Evolutionary conservation across 2,888 invertebrate species (phyloP), one percentile per base, ranked within the genome.

Genomic region (Acleris literana): DNA sequence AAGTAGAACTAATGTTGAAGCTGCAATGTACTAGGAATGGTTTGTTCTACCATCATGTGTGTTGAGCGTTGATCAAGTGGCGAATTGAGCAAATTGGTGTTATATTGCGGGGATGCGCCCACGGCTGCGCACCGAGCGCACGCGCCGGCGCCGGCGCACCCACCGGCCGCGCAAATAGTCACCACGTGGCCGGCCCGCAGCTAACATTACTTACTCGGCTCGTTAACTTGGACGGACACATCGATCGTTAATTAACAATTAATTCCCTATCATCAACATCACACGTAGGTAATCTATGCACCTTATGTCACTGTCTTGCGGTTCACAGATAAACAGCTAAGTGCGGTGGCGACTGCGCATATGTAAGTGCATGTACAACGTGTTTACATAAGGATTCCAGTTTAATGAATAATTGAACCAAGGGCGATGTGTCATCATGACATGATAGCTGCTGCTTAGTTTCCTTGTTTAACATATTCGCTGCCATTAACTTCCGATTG

Each of bases 71-170:
- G 56, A 46, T 55, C 33, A 44, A 56, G 16, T 39, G 33, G 56
- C 46, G 62, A 66, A 62, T 53, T 62, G 62, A 66, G 56, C 61
- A 66, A 66, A 66, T 66, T 66, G 57, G 55, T 61, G 60, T 59
- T 39, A 39, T 64, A 25, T 51, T 55, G 48, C 53, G 18, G 33
- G 43, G 39, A 60, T 64, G 56, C 55, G 56, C 60, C 55, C 65
- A 56, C 65, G 22, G 18, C 25, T 46, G 33, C 53, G 55, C 25
- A 25, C 6, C 25, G 25, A 25, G 25, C 25, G 25, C 39, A 59
- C 60, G 55, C 39, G 39, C 39, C 39, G 33, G 54, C 33, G 33
- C 33, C n/a, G n/a, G n/a, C 33, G 43, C 63, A 56, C 51, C 33
- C 62, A 48, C 39, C 18, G 18, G 5, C 17, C 49, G 18, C 11